A percentile compares a stretch with the other conserved stretches of the same genome.
These are phyloP conservation scores for Yoshiicerus persimilis DNA, from an alignment of 1,140 invertebrate genomes.

Conservation along the genomic window DNA sequence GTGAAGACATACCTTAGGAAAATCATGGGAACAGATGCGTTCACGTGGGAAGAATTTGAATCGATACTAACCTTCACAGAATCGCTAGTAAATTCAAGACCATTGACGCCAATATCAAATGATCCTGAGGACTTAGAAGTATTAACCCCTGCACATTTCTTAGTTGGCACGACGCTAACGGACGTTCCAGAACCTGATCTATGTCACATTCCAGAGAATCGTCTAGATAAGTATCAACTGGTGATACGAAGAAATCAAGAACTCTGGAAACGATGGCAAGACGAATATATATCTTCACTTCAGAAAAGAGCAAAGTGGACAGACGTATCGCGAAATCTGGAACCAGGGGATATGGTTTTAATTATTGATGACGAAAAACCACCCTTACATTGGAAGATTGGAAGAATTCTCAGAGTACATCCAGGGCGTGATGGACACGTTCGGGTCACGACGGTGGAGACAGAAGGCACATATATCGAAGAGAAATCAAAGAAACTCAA, in stretches of 20 bases:
- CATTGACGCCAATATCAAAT: background rate
- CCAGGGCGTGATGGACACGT: background rate
- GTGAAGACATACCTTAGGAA: constrained; percentile 49
- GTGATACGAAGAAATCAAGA: background rate
- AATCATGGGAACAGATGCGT: background rate
- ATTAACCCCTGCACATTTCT: background rate
- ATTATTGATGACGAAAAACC: background rate
- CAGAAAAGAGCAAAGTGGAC: background rate
- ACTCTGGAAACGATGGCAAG: background rate
- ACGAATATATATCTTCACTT: background rate
- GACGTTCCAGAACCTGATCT: background rate
- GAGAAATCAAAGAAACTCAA: background rate
- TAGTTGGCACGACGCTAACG: background rate
- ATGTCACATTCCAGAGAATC: background rate
- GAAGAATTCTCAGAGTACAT: background rate
- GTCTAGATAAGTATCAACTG: background rate
- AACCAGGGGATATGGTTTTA: background rate
- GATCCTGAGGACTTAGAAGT: background rate
- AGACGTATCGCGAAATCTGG: background rate
- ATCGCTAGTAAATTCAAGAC: constrained; percentile 47
- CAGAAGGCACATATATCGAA: background rate
- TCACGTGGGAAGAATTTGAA: constrained; percentile 50
- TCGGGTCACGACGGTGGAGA: background rate
- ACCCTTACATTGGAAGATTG: background rate
- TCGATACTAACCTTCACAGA: constrained; percentile 50